Base-by-base conservation (phyloP, 2,888 invertebrate genomes). In the Acrobasis suavella region DNA sequence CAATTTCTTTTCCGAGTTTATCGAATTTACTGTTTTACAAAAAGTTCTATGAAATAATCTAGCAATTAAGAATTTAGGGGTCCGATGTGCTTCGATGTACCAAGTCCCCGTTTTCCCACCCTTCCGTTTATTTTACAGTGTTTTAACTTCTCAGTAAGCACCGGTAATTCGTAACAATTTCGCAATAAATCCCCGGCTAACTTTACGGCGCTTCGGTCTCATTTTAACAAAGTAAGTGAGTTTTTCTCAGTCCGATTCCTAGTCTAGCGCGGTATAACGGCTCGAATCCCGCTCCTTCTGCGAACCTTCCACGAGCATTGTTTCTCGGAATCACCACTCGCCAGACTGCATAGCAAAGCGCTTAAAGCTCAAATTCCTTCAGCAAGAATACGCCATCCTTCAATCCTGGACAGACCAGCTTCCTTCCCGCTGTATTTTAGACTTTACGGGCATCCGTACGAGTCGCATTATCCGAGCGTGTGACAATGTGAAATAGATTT, bases 191-290 rank as follows among this genome's bases (percentile, higher is more conserved):
- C 83, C 77, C 74, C 75, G 72, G 76, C 79, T 76, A 72, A 82
- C 76, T 80, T 76, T 78, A 80, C 82, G 75, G 80, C 78, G 76
- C 73, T 72, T 78, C 80, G 85, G 77, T 82, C 85, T 80, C 87
- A 86, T 88, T 89, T 82, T 80, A 86, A 86, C 85, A 83, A 84
- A 85, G 85, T 85, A 82, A 80, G 82, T 81, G 76, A 84, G 87
- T 90, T 91, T 91, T 91, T 91, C 86, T 86, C 81, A 78, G 79
- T 80, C 76, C 81, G 81, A 86, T 87, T 86, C 87, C 89, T 87
- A 90, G 89, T 86, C 72, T 72, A 75, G 76, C 67, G 70, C 72
- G 77, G 77, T 76, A 75, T 80, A 77, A 73, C 66, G 74, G 75
- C 72, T 72, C 74, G 75, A 80, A 76, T 78, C 83, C 89, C 88